A percentile compares a stretch with the other conserved stretches of the same genome.
These are phyloP conservation scores for Resseliella maxima DNA, from an alignment of 2,888 invertebrate species.

Conservation along the genomic window DNA sequence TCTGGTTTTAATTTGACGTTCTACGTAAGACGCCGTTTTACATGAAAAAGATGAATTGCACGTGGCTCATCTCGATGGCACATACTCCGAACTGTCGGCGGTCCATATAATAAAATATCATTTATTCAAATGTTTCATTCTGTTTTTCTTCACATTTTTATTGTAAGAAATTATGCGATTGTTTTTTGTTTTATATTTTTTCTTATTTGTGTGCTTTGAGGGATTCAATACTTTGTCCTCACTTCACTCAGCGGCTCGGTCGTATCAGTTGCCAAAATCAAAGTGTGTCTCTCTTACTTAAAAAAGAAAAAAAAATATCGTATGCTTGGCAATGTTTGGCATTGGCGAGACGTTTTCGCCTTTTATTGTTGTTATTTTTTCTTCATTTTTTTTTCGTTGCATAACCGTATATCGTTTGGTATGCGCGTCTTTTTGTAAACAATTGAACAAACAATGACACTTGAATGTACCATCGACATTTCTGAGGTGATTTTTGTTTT, in stretches of 20 bases:
- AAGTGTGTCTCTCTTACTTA: no score
- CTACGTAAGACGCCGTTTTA: background rate
- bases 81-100: background rate
- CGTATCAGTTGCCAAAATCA: no score
- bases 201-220: no score
- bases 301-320: no score
- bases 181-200: no score
- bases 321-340: no score
- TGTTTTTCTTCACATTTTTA: no score
- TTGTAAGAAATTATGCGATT: no score
- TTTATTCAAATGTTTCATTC: no score
- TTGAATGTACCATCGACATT: background rate
- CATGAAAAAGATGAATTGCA: background rate
- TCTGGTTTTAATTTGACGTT: background rate
- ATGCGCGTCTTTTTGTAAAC: background rate
- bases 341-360: background rate
- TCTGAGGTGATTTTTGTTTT: background rate
- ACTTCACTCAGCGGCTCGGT: no score
- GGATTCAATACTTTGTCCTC: no score
- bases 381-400: background rate
- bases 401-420: background rate
- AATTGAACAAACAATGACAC: slow-evolving; percentile 16
- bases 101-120: background rate
- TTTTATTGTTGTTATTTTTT: no score
- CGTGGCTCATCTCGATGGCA: background rate